Percentiles rank a stretch among this genome's conserved stretches.
phyloP scores from a whole-genome alignment of 2,113 vertebrate species.

The Vidua macroura region DNA sequence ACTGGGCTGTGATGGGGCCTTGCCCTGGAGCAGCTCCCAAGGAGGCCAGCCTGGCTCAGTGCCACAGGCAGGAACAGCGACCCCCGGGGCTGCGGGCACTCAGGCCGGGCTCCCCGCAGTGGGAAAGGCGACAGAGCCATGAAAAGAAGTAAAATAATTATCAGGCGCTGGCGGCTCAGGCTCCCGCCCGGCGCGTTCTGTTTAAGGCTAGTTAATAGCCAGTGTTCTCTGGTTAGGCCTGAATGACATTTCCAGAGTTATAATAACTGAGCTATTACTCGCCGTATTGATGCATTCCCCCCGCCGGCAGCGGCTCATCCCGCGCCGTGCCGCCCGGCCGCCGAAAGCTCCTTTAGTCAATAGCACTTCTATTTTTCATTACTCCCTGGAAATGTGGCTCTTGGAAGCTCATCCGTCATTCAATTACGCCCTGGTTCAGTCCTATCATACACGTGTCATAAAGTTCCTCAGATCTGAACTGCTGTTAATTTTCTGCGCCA shows the following conservation, averaged over 20 bases:
- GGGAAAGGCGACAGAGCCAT: neutral
- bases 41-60: neutral
- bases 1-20: fast-evolving
- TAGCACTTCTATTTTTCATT: slow-evolving; percentile 79
- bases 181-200: slow-evolving; percentile 36
- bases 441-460: slow-evolving; percentile 79
- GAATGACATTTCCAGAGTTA: slow-evolving; percentile 73
- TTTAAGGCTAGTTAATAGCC: slow-evolving; percentile 70
- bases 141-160: slow-evolving; percentile 43
- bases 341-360: slow-evolving; percentile 74
- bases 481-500: slow-evolving; percentile 76
- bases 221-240: slow-evolving; percentile 68
- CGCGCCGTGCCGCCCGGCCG: slow-evolving; percentile 54
- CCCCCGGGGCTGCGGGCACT: neutral
- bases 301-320: slow-evolving; percentile 64
- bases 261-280: slow-evolving; percentile 73
- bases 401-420: slow-evolving; percentile 79
- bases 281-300: slow-evolving; percentile 73
- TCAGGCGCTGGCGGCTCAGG: neutral
- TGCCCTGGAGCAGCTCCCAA: neutral
- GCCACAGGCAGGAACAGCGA: neutral
- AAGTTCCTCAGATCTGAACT: slow-evolving; percentile 77
- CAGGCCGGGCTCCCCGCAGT: fast-evolving
- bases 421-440: slow-evolving; percentile 76
- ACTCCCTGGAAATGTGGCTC: slow-evolving; percentile 78